Conservation (phyloP, 2,797 vertebrate genomes). For the Dromococcyx pavoninus region DNA sequence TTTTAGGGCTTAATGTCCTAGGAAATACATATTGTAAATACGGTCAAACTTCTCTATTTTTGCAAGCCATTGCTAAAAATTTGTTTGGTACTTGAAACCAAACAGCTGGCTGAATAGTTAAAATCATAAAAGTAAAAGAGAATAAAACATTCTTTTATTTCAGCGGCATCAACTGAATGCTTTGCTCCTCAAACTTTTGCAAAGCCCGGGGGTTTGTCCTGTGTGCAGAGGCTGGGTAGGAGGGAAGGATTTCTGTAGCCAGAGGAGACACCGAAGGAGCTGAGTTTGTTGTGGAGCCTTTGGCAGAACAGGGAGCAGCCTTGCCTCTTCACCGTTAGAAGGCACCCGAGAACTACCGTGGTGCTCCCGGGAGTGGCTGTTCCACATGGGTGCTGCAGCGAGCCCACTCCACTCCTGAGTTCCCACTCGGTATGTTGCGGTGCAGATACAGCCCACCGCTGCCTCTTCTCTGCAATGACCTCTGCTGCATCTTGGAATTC, state of each 20-base stretch:
- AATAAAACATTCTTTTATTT: not conserved
- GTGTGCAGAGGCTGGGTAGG: rapidly evolving
- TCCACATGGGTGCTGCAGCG: rapidly evolving
- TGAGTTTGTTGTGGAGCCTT: not conserved
- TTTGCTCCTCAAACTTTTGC: not conserved
- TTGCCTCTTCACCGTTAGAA: conserved; percentile 44
- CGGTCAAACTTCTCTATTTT: not conserved
- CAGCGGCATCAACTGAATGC: not conserved
- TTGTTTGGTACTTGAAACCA: not conserved
- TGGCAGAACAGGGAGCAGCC: not conserved
- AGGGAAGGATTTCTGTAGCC: not conserved
- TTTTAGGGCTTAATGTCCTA: not conserved
- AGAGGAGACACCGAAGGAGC: rapidly evolving
- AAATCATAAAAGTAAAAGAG: not conserved
- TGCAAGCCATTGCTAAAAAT: not conserved
- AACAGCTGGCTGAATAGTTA: not conserved
- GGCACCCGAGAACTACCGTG: conserved; percentile 64
- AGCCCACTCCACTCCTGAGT: not conserved
- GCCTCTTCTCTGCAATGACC: not conserved
- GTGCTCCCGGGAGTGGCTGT: not conserved
- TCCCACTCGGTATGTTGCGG: no score
- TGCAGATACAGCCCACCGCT: not conserved
- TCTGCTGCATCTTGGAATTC: no score
- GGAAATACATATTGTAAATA: not conserved
- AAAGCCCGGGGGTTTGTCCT: not conserved